phyloP scores from a whole-genome alignment of 2,888 invertebrate genomes.

The Sycophila texana region DNA sequence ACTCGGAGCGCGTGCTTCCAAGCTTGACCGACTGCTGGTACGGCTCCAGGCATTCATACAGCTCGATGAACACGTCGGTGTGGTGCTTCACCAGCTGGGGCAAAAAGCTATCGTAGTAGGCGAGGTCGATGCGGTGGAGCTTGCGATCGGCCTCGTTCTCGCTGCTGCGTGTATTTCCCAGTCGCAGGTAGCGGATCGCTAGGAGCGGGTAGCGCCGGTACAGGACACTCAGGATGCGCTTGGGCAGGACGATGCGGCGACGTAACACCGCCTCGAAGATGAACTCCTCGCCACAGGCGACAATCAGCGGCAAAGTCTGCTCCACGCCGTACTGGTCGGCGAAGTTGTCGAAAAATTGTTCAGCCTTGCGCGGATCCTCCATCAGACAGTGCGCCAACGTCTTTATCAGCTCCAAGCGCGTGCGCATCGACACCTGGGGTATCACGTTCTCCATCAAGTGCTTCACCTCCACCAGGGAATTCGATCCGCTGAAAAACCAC shows the following conservation, averaged over 20 bases:
- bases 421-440: constrained; percentile 63
- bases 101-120: constrained; percentile 21
- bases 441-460: constrained; percentile 66
- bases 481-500: constrained; percentile 67
- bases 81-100: constrained; percentile 39
- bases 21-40: neutral
- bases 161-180: constrained; percentile 45
- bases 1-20: constrained; percentile 25
- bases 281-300: constrained; percentile 65
- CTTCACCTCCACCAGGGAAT: constrained; percentile 58
- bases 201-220: constrained; percentile 63
- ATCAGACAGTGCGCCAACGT: constrained; percentile 60
- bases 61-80: constrained; percentile 33
- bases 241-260: constrained; percentile 58
- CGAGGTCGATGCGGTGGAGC: neutral
- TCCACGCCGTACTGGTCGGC: constrained; percentile 59
- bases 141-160: constrained; percentile 11
- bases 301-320: constrained; percentile 64
- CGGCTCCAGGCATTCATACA: constrained; percentile 11
- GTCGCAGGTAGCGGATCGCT: constrained; percentile 65
- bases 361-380: constrained; percentile 59
- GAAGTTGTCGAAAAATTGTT: constrained; percentile 64
- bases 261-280: constrained; percentile 56
- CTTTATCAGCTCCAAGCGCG: constrained; percentile 65
- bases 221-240: constrained; percentile 52